A percentile compares a stretch with the other conserved stretches of the same genome.
These are phyloP conservation scores for Pteromalus puparum DNA, from an alignment of 1,140 invertebrate species.

Conservation along the genomic window DNA sequence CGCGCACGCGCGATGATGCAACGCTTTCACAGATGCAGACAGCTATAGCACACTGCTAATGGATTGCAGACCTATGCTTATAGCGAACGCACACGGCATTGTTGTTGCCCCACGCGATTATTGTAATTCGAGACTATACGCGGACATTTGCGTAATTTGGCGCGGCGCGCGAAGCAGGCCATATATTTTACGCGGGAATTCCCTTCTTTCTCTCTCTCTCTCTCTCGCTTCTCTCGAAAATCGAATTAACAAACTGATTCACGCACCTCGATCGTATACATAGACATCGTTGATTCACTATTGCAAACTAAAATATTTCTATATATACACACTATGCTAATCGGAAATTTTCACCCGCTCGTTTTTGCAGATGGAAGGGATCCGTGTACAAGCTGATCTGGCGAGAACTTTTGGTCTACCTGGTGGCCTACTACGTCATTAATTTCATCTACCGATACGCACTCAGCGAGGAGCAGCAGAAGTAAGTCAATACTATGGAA, in stretches of 20 bases:
- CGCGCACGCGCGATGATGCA: no score
- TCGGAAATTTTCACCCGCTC: slow-evolving; percentile 9
- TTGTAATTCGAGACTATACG: background rate
- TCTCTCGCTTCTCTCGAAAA: background rate
- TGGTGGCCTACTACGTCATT: slow-evolving; percentile 89
- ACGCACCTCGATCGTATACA: no score
- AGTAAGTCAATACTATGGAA: slow-evolving; percentile 77
- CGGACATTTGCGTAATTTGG: background rate
- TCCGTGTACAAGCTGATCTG: slow-evolving; percentile 99
- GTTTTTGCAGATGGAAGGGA: slow-evolving; percentile 90
- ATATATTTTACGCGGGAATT: background rate
- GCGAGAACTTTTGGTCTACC: slow-evolving; percentile 93
- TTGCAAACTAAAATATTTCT: no score
- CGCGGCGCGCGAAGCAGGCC: background rate
- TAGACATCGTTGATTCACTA: no score
- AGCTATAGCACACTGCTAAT: no score
- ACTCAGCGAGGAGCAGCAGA: slow-evolving; percentile 87
- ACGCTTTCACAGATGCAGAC: background rate
- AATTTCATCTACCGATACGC: slow-evolving; percentile 92
- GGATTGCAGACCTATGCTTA: no score
- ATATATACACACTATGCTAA: background rate
- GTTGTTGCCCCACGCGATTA: background rate
- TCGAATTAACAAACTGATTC: no score
- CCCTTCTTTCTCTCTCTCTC: no score
- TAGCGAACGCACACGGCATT: background rate